phyloP scores from a whole-genome alignment of 2,113 vertebrate genomes.

The Neomonachus schauinslandi region DNA sequence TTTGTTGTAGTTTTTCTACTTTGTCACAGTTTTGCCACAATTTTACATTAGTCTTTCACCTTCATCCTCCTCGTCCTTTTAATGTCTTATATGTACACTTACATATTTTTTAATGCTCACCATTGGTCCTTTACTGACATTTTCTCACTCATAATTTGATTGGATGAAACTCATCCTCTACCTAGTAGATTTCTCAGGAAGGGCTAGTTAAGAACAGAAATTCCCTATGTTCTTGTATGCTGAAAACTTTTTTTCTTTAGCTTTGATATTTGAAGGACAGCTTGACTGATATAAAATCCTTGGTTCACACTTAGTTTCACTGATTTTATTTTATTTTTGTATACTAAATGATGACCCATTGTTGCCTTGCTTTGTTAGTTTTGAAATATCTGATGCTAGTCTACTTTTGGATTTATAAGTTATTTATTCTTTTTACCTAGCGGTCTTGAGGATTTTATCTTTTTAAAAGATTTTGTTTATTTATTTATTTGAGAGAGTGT shows the following conservation, averaged over 20 bases:
- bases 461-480: not conserved
- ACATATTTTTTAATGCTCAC: slow-evolving; percentile 5
- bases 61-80: not conserved
- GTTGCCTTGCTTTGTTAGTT: slow-evolving; percentile 16
- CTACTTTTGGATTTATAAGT: not conserved
- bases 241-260: slow-evolving; percentile 9
- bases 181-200: not conserved
- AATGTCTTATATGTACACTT: not conserved
- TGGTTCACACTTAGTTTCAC: slow-evolving; percentile 1
- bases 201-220: not conserved
- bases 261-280: not conserved
- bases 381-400: not conserved
- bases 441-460: not conserved
- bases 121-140: not conserved
- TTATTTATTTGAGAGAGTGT: not conserved
- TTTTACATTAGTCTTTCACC: not conserved
- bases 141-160: not conserved
- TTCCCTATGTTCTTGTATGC: not conserved
- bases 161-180: not conserved
- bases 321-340: slow-evolving; percentile 4
- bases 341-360: not conserved
- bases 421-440: slow-evolving; percentile 22
- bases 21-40: not conserved
- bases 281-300: slow-evolving; percentile 16
- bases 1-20: not conserved